phyloP scores from a whole-genome alignment of 2,797 vertebrate species.

The Phrynocephalus forsythii region DNA sequence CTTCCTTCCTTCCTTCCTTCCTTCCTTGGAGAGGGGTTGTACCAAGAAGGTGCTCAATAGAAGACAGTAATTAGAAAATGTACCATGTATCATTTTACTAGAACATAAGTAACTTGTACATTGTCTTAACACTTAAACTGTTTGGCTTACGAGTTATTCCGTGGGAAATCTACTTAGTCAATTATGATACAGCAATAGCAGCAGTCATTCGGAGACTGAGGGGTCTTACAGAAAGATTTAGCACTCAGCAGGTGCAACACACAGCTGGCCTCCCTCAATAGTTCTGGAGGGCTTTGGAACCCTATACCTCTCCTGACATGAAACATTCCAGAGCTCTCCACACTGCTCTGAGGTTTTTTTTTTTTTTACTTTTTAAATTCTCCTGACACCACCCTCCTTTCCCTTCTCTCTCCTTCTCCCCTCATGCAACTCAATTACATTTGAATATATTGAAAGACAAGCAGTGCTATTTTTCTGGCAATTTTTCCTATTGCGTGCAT shows the following conservation, averaged over 20 bases:
- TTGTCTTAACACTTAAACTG: conserved; percentile 20
- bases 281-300: conserved; percentile 58
- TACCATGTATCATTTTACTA: background rate
- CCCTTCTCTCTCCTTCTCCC: background rate
- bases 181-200: conserved; percentile 43
- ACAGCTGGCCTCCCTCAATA: conserved; percentile 60
- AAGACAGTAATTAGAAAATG: background rate
- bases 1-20: background rate
- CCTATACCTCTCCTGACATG: conserved; percentile 58
- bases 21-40: background rate
- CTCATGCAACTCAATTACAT: conserved; percentile 16
- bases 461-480: conserved; percentile 22
- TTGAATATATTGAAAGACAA: conserved; percentile 34
- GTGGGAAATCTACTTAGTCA: conserved; percentile 55
- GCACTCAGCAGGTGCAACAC: conserved; percentile 55
- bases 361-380: background rate
- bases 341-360: conserved; percentile 45
- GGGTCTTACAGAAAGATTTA: conserved; percentile 68
- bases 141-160: background rate
- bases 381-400: conserved; percentile 50
- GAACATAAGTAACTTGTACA: conserved; percentile 6
- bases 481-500: background rate
- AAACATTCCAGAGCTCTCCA: conserved; percentile 55
- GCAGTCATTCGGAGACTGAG: conserved; percentile 51
- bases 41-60: background rate